Evolutionary conservation across 2,797 vertebrate species (phyloP).

Genomic region (Netta rufina): DNA sequence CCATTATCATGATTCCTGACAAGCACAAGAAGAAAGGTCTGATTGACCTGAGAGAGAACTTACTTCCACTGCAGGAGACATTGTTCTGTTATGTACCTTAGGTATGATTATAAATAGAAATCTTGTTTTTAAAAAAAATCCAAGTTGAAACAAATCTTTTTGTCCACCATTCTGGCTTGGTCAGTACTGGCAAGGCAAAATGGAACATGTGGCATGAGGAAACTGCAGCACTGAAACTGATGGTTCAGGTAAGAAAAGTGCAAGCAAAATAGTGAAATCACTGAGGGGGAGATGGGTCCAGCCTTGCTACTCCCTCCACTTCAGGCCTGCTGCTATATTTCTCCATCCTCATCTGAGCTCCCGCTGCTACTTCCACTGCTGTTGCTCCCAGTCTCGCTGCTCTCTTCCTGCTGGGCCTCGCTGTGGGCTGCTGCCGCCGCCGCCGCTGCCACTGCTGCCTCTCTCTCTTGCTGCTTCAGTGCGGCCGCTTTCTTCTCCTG

Average conservation of each 20-base stretch:
- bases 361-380: constrained; percentile 66
- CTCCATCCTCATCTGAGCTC: constrained; percentile 74
- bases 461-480: constrained; percentile 84
- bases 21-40: constrained; percentile 46
- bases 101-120: constrained; percentile 74
- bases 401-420: constrained; percentile 74
- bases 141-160: constrained; percentile 29
- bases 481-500: constrained; percentile 97
- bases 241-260: constrained; percentile 22
- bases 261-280: background rate
- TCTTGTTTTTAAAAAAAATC: background rate
- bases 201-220: background rate
- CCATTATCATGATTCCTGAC: constrained; percentile 1
- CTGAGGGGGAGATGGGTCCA: constrained; percentile 28
- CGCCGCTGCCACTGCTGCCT: constrained; percentile 76
- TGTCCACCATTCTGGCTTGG: constrained; percentile 24
- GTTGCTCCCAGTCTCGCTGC: constrained; percentile 79
- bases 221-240: constrained; percentile 46
- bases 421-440: constrained; percentile 75
- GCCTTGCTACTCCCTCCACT: constrained; percentile 32
- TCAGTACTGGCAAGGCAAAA: constrained; percentile 49
- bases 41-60: constrained; percentile 65
- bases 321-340: constrained; percentile 69
- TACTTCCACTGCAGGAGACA: constrained; percentile 68
- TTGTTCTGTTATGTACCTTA: constrained; percentile 59